Base-by-base conservation (phyloP, 1,140 invertebrate species). In the Zaprionus nigranus region DNA sequence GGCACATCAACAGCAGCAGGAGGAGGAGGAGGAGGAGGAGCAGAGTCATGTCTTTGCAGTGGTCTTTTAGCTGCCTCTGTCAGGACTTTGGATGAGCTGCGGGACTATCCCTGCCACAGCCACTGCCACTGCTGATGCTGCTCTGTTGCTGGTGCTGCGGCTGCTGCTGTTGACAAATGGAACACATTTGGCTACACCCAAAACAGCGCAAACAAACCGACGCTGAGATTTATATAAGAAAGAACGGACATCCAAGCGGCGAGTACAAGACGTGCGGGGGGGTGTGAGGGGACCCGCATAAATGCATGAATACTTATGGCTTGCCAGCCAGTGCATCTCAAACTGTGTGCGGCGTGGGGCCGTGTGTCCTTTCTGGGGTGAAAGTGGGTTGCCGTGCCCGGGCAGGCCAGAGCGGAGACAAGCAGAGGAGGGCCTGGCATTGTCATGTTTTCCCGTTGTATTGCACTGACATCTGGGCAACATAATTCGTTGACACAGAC, bases 301-400 rank as follows among this genome's bases (percentile, higher is more conserved):
- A 84, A 84, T 84, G 82, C 82, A 84, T 84, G 82, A 85, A 84
- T 84, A 84, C 82, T 84, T 84, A 85, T 84, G 78, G 46, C 17
- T 11, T 63, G 38, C 36, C 63, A 53, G 69, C 22, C 70, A 84
- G 75, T 80, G 78, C 82, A 75, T 84, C 59, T 59, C 63, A 81
- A 81, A 78, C 78, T 75, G 73, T 73, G 26, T 38, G 30, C 22
- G 34, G 36, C 5, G 9, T n/a, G 69, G 61, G 59, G 53, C 61
- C 81, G 64, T 40, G 34, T 49, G 54, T 62, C 64, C 40, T 68
- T 74, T 71, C n/a, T 68, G 36, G 66, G 15, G 13, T 4, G 5
- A n/a, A 28, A 17, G 38, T 34, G 68, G 49, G 51, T 22, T 66
- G 49, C 17, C 30, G 30, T 34, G 9, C 30, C 30, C 30, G 30